Evolutionary conservation across 2,888 invertebrate genomes (phyloP), one percentile per base, ranked within the genome.

Genomic region (Peribatodes rhomboidaria): DNA sequence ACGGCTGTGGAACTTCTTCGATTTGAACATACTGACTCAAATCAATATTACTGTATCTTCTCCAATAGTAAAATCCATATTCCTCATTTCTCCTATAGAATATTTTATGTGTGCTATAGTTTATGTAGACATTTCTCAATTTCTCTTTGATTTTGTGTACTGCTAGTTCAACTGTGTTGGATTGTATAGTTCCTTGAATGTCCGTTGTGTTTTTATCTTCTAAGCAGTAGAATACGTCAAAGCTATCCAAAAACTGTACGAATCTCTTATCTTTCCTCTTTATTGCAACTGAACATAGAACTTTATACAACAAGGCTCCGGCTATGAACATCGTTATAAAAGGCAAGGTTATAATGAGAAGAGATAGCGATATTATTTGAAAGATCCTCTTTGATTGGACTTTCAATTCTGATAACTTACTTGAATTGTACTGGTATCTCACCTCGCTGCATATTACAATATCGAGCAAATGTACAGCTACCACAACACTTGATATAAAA

Each of bases 211-310:
- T 74, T 3, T 90, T 82, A 35, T 92, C 88, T 78, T 94, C 94
- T 20, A 94, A 72, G 33, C 94, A 91, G 94, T 94, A 94, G 58
- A 94, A 87, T 1, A 90, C 88, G 71, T 95, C 94, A 9, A 90
- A 88, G 44, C 94, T 94, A 37, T 92, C 86, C 20, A 95, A 79
- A 16, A 94, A 86, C 20, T 89, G 87, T 3, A 81, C 87, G 69
- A 92, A 94, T 63, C 85, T 76, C 41, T 84, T 78, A 47, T 87
- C 87, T 61, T 73, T 80, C 61, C 69, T 71, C 65, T 73, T 81
- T 35, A 87, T 86, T 2, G 81, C 64, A n/a, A 82, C 64, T 13
- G 73, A 82, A 76, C 87, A 87, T 14, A 84, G 2, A 1, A 76
- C 60, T 72, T 86, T 88, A 63, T 84, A 87, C 13, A 78, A 20